Base-by-base conservation (phyloP, 2,888 invertebrate species). In the Priapulus caudatus region DNA sequence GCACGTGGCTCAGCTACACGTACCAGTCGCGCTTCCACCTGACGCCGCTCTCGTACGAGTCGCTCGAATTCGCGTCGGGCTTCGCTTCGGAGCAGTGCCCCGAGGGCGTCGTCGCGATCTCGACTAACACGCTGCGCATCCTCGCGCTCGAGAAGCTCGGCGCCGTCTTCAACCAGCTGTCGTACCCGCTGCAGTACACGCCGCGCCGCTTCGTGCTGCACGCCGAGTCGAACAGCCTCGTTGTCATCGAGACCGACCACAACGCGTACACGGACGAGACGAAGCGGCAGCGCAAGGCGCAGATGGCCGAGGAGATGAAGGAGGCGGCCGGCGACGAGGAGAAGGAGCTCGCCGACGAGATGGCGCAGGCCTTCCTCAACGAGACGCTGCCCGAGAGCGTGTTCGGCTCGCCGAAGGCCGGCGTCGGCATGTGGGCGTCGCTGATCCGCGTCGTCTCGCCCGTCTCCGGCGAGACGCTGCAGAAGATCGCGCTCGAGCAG, bases 261-360 rank as follows among this genome's bases (percentile, higher is more conserved):
- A 97, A 95, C 70, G 86, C 97, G 0, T 98, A 95, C 69, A 97
- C 97, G 0, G 93, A 95, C 62, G 88, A 91, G 60, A 92, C 92
- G 45, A 98, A 98, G 69, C 84, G 83, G 63, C 86, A 88, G 62
- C 79, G 91, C 55, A 81, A 91, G 63, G 79, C 89, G 52, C 95
- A 97, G 76, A 93, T 98, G 89, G 95, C 95, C 0, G 90, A 93
- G 73, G 92, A 97, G 74, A 92, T 97, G 89, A 82, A 91, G 55
- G 92, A 93, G 71, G 91, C 95, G 0, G 95, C 95, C 1, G 92
- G 88, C 0, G 87, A 89, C 45, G 93, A 93, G 59, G 97, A 98
- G 67, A 85, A 88, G 58, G 90, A 93, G 62, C 75, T 97, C 50
- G 97, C 97, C 0, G 84, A 86, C 60, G 93, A 98, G 77, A 90